Evolutionary conservation across 2,113 vertebrate genomes (phyloP).

Genomic region (Sminthopsis crassicaudata): DNA sequence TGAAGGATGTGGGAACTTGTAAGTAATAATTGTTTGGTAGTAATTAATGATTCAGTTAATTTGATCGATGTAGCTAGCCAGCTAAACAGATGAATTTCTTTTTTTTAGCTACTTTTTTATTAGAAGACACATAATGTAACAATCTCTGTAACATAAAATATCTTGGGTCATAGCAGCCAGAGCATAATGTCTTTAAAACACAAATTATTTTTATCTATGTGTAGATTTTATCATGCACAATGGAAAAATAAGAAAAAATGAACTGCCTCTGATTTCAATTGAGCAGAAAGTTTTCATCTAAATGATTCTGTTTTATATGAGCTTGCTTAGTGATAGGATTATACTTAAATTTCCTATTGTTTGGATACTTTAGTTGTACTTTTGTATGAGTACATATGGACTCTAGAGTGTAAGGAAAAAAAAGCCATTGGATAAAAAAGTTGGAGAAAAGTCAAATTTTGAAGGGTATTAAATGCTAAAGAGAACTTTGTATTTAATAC

Average conservation of each 20-base stretch:
- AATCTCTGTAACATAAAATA: not conserved
- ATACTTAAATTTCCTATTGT: not conserved
- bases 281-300: not conserved
- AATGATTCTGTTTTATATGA: not conserved
- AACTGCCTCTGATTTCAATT: not conserved
- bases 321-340: not conserved
- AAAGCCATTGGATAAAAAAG: not conserved
- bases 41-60: not conserved
- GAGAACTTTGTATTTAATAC: not conserved
- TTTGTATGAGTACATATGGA: not conserved
- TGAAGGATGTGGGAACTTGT: not conserved
- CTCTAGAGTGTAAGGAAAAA: not conserved
- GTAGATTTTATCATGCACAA: not conserved
- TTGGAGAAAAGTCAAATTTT: not conserved
- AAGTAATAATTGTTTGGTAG: not conserved
- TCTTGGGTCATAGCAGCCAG: not conserved
- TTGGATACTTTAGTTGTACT: not conserved
- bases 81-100: not conserved
- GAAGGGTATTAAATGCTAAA: not conserved
- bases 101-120: slow-evolving; percentile 3
- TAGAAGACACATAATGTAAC: not conserved
- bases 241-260: not conserved
- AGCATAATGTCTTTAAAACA: not conserved
- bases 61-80: not conserved
- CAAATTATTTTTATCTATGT: not conserved